These are phyloP conservation scores for Phyllotreta striolata DNA, from an alignment of 2,888 invertebrate genomes.

Conservation along the genomic window DNA sequence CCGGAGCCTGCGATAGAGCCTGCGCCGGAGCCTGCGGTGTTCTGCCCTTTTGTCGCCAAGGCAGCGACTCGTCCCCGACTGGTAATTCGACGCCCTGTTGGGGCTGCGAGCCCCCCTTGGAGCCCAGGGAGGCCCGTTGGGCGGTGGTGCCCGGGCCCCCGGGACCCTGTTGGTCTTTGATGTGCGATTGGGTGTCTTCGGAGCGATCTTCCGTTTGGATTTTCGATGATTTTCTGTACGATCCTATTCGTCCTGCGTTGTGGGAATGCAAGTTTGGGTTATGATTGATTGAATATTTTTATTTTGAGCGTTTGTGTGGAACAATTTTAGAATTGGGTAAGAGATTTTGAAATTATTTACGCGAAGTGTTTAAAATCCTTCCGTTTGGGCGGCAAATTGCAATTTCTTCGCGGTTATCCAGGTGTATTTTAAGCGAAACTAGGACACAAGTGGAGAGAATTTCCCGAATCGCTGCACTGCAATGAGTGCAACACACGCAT, in stretches of 20 bases:
- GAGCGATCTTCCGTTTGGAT: slow-evolving; percentile 54
- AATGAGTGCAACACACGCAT: no score
- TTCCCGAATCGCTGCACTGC: no score
- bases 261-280: neutral
- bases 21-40: no score
- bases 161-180: slow-evolving; percentile 48
- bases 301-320: no score
- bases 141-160: slow-evolving; percentile 57
- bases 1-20: no score
- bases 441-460: no score
- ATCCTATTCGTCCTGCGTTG: slow-evolving; percentile 62
- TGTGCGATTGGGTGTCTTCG: slow-evolving; percentile 48
- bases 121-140: slow-evolving; percentile 51
- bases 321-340: no score
- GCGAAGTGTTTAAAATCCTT: no score
- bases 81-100: slow-evolving; percentile 62
- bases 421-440: no score
- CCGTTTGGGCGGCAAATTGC: no score
- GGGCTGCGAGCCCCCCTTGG: slow-evolving; percentile 52
- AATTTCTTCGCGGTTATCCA: no score
- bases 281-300: neutral
- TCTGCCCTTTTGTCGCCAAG: slow-evolving; percentile 61
- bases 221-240: slow-evolving; percentile 60
- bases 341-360: no score
- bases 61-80: slow-evolving; percentile 65